Evolutionary conservation across 35 echinoderm and acorn worm genomes (phyloP).

Genomic region (Ophiothrix spiculata): DNA sequence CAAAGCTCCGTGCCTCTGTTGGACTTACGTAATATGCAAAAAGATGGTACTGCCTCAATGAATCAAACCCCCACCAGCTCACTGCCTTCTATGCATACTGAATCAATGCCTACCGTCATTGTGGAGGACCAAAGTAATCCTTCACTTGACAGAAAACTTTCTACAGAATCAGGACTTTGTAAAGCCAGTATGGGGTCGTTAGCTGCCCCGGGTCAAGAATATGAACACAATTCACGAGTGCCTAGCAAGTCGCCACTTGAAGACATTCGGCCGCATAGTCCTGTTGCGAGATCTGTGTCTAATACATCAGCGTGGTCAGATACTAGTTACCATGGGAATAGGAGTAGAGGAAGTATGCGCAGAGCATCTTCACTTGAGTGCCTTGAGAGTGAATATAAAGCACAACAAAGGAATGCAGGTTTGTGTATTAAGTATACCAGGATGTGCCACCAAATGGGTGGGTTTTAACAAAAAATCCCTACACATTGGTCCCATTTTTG

Average conservation of each 20-base stretch:
- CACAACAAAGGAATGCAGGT: conserved; percentile 21
- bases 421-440: too few relatives aligned
- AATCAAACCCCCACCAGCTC: conserved; percentile 36
- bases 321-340: conserved; percentile 40
- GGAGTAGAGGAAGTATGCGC: conserved; percentile 47
- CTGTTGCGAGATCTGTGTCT: conserved; percentile 49
- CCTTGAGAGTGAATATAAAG: conserved; percentile 37
- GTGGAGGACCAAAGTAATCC: neutral
- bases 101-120: conserved; percentile 34
- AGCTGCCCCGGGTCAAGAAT: neutral
- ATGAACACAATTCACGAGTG: neutral
- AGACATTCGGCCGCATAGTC: neutral
- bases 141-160: neutral
- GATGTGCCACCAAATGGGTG: too few relatives aligned
- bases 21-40: conserved; percentile 33
- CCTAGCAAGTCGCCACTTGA: neutral
- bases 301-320: conserved; percentile 74
- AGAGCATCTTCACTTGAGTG: conserved; percentile 74
- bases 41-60: conserved; percentile 13
- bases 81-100: conserved; percentile 52
- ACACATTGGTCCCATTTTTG: too few relatives aligned
- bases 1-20: conserved; percentile 81
- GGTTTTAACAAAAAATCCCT: too few relatives aligned
- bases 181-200: conserved; percentile 1
- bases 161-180: conserved; percentile 1